Evolutionary conservation across 2,797 vertebrate genomes (phyloP), one percentile per base, ranked within the genome.

Genomic region (Botia kubotai): DNA sequence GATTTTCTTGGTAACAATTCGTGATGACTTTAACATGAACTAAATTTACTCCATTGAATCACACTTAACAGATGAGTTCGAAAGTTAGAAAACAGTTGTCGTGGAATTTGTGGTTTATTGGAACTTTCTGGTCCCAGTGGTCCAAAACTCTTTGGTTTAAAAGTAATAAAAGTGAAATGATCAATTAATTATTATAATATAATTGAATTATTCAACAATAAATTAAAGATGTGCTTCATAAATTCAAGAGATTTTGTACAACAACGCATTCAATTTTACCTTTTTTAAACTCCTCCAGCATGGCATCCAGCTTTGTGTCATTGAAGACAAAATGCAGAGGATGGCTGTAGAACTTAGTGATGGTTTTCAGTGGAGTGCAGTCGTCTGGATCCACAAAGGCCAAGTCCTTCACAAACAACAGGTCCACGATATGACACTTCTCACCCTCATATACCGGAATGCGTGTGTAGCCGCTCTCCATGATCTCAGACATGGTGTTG

Each of bases 221-320:
- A 58, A 58, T 21, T 10, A 46, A 46, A 46, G 1, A 46, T 11
- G 39, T 43, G 4, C 39, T 43, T 43, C 6, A 43, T 10, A 10
- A 46, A 7, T 21, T 16, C 19, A 19, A 39, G 23, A 6, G 5
- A 17, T 50, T 1, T 63, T 72, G 8, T 58, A 11, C 29, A 71
- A 74, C 26, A 23, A 8, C 5, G 19, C 21, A n/a, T 6, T 74
- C 1, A 33, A 3, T 3, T 95, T 94, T 91, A 98, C 97, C 97
- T 95, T 98, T 99, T 92, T 99, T 99, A 91, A 99, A 99, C 91
- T 98, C 97, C 90, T 99, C 96, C 62, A 99, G 92, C 91, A 98
- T 96, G 0, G 96, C 94, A 86, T 98, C 98, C 84, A 99, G 94
- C 11, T 97, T 96, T 0, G 96, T 97, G 89, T 99, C 97, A 2